phyloP scores from a whole-genome alignment of 2,113 vertebrate species.

The Cisticola juncidis region DNA sequence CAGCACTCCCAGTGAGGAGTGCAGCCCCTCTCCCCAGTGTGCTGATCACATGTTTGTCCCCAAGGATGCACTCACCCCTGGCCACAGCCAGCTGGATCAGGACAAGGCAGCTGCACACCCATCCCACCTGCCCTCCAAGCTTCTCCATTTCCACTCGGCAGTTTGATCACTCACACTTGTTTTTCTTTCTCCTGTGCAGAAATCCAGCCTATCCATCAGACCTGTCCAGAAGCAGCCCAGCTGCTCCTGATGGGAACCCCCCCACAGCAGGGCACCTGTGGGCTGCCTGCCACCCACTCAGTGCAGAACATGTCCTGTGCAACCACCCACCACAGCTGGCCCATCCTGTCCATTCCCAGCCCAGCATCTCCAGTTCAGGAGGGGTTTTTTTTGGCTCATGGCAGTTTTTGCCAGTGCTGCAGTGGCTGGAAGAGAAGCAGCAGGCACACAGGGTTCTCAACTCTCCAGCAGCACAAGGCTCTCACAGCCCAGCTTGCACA shows the following conservation, averaged over 20 bases:
- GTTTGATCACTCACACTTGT: accelerated
- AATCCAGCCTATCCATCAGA: neutral
- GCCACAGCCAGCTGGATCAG: accelerated
- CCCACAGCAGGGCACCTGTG: neutral
- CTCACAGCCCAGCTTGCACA: neutral
- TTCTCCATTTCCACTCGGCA: neutral
- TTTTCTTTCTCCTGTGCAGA: neutral
- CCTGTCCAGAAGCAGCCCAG: neutral
- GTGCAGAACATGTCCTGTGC: neutral
- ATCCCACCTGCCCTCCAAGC: neutral
- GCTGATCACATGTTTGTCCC: neutral
- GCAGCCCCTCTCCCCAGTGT: accelerated
- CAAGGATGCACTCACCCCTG: neutral
- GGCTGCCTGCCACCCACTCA: neutral
- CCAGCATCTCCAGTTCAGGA: neutral
- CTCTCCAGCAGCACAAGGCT: neutral
- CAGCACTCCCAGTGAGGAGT: accelerated
- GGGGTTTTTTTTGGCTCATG: accelerated
- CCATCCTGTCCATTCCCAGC: neutral
- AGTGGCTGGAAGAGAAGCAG: neutral
- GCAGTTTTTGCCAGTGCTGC: neutral
- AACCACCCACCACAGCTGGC: accelerated
- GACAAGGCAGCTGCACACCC: neutral
- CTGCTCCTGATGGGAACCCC: neutral
- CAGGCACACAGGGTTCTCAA: accelerated